A percentile compares a stretch with the other conserved stretches of the same genome.
Conservation (phyloP, 2,113 vertebrate species). For the Heloderma charlesbogerti region DNA sequence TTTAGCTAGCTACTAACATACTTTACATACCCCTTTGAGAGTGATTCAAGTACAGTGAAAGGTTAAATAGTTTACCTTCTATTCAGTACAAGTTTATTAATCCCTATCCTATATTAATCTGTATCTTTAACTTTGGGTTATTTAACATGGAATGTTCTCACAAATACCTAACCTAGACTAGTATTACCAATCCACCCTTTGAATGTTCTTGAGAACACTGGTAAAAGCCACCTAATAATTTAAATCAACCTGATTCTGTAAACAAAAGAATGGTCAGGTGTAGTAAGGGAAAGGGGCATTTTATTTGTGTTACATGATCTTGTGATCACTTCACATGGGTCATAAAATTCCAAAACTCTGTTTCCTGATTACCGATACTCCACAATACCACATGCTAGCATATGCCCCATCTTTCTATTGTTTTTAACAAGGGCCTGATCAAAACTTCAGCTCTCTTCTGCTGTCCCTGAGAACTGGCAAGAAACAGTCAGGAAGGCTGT, state of each 20-base stretch:
- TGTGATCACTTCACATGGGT: not conserved
- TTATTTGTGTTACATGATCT: not conserved
- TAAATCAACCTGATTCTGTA: not conserved
- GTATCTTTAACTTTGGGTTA: not conserved
- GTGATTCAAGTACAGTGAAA: not conserved
- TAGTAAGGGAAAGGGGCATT: not conserved
- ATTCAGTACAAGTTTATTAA: not conserved
- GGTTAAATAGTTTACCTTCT: not conserved
- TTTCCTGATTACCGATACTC: not conserved
- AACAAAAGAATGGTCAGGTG: not conserved
- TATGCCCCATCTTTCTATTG: constrained; percentile 60
- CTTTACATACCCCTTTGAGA: not conserved
- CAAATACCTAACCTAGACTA: not conserved
- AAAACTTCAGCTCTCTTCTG: constrained; percentile 66
- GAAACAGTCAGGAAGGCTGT: constrained; percentile 65
- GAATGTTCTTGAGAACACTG: not conserved
- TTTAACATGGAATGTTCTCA: not conserved
- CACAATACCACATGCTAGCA: constrained; percentile 55
- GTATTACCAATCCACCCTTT: not conserved
- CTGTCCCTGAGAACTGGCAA: constrained; percentile 66
- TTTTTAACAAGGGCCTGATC: constrained; percentile 70
- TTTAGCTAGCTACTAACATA: not conserved
- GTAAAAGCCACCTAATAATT: not conserved
- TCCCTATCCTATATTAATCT: not conserved
- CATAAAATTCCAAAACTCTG: not conserved